Conservation (phyloP, 2,113 vertebrate genomes). For the Bos indicus region DNA sequence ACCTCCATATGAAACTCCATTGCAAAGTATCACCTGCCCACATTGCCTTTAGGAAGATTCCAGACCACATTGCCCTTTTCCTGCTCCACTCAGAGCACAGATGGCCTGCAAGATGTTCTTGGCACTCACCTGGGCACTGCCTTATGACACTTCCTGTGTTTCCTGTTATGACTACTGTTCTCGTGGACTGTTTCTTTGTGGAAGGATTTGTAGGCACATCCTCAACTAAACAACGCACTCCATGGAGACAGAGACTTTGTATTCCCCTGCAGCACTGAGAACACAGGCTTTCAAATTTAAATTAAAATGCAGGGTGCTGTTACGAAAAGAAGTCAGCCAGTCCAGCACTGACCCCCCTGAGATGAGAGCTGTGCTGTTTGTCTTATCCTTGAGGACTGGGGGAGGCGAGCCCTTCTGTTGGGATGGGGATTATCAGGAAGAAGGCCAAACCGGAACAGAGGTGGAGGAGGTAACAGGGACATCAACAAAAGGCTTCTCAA, state of each 20-base stretch:
- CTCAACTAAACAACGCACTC: not conserved
- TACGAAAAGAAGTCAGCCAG: not conserved
- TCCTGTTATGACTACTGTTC: not conserved
- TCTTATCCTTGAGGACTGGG: not conserved
- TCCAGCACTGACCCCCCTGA: not conserved
- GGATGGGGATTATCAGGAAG: not conserved
- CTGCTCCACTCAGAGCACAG: not conserved
- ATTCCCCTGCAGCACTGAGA: not conserved
- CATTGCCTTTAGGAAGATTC: not conserved
- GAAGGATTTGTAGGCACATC: not conserved
- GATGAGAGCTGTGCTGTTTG: not conserved
- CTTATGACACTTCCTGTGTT: not conserved
- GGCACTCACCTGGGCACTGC: not conserved
- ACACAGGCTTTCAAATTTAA: not conserved
- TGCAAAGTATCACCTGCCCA: not conserved
- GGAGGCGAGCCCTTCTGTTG: not conserved
- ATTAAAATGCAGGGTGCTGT: not conserved
- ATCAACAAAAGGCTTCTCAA: not conserved
- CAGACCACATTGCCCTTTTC: not conserved
- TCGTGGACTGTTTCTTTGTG: not conserved
- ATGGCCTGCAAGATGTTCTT: not conserved
- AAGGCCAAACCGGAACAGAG: rapidly evolving
- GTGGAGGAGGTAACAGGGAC: not conserved
- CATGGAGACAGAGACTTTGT: too few relatives aligned
- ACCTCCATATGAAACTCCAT: too few relatives aligned